Percentiles rank a stretch among this genome's conserved stretches.
Conservation (phyloP, 2,113 vertebrate species). For the Dicentrarchus labrax region DNA sequence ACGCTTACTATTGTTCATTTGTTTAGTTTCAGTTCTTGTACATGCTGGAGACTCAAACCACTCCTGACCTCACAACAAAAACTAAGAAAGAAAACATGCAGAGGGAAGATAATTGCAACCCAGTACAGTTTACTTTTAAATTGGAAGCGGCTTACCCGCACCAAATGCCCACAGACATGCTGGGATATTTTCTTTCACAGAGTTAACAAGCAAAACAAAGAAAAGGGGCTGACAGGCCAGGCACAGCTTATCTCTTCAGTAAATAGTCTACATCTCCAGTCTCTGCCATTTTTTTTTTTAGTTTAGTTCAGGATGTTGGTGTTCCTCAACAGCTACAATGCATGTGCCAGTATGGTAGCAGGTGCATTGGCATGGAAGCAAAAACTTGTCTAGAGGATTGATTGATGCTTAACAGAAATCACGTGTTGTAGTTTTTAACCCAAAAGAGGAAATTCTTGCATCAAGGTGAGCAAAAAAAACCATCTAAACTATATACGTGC, state of each 20-base stretch:
- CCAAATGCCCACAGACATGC: slow-evolving; percentile 17
- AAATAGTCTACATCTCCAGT: slow-evolving; percentile 20
- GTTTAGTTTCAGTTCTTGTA: neutral
- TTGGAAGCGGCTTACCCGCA: slow-evolving; percentile 12
- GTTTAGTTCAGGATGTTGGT: neutral
- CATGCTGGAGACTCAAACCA: neutral
- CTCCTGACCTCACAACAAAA: slow-evolving; percentile 8
- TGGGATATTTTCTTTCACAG: slow-evolving; percentile 4
- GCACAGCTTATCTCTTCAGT: neutral
- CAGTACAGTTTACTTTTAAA: slow-evolving; percentile 10
- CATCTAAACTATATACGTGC: neutral
- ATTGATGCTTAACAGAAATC: neutral
- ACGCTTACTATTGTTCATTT: neutral
- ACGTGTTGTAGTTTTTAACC: neutral
- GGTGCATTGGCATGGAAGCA: neutral
- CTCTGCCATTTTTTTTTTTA: neutral
- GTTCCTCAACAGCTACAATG: neutral
- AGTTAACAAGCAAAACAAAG: slow-evolving; percentile 28
- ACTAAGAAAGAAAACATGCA: neutral
- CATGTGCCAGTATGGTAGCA: neutral
- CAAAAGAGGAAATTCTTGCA: neutral
- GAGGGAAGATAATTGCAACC: slow-evolving; percentile 25
- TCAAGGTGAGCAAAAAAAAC: neutral
- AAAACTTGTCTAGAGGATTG: neutral
- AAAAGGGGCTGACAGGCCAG: neutral